Conservation (phyloP, 2,797 vertebrate genomes). For the Poecilia wingei region DNA sequence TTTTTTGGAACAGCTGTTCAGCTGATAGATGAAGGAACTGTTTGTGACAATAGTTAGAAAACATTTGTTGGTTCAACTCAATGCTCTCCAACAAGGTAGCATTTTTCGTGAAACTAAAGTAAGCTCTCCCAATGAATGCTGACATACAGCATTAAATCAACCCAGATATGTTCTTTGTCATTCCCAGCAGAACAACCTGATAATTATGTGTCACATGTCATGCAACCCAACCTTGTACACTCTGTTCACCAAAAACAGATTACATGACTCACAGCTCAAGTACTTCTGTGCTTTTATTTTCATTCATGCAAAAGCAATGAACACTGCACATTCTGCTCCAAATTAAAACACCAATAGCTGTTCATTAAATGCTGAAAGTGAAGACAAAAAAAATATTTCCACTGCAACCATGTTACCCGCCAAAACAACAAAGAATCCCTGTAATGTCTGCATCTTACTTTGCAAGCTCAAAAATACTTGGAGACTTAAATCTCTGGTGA, state of each 20-base stretch:
- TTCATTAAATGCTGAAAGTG: neutral
- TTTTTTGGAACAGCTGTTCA: neutral
- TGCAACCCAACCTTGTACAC: neutral
- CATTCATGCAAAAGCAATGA: neutral
- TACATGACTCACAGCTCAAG: neutral
- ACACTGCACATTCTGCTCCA: neutral
- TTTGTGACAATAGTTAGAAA: constrained; percentile 3
- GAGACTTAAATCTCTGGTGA: neutral
- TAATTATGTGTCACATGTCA: neutral
- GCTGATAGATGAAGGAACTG: neutral
- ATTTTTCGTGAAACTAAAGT: neutral
- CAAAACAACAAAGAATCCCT: neutral
- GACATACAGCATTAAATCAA: neutral
- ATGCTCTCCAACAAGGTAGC: neutral
- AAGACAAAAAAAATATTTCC: neutral
- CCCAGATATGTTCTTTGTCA: neutral
- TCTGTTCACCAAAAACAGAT: neutral
- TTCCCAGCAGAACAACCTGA: neutral
- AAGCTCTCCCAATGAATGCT: neutral
- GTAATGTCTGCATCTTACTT: neutral
- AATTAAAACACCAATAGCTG: neutral
- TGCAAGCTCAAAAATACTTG: neutral
- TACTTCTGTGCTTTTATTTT: neutral
- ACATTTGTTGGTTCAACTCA: neutral
- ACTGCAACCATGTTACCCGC: neutral